Conservation (phyloP, 2,113 vertebrate species). For the Erythrolamprus reginae region DNA sequence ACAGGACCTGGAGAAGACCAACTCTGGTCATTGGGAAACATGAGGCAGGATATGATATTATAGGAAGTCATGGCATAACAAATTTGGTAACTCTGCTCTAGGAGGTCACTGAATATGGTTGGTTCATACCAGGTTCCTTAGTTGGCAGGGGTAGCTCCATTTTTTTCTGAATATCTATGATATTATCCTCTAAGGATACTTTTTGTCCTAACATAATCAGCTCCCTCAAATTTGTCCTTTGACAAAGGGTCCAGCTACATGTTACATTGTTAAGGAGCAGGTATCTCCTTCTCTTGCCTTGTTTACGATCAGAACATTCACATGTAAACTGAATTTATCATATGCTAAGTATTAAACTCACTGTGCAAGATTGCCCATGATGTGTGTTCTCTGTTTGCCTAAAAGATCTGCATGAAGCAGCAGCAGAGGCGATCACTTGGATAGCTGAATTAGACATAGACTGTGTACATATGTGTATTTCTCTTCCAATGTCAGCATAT, state of each 20-base stretch:
- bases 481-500: too few relatives aligned
- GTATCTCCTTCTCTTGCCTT: neutral
- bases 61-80: neutral
- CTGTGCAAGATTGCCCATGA: too few relatives aligned
- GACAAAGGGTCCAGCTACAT: neutral
- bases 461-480: too few relatives aligned
- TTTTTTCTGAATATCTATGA: neutral
- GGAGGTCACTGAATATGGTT: neutral
- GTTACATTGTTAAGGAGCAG: neutral
- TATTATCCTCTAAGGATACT: neutral
- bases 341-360: too few relatives aligned
- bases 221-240: neutral
- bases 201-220: neutral
- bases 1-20: too few relatives aligned
- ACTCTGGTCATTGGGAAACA: too few relatives aligned
- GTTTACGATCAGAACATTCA: neutral
- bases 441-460: too few relatives aligned
- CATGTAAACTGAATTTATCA: too few relatives aligned
- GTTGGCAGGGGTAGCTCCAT: neutral
- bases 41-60: too few relatives aligned
- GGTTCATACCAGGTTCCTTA: neutral
- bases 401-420: too few relatives aligned
- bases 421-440: too few relatives aligned
- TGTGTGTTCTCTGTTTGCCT: too few relatives aligned
- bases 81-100: neutral